Base-by-base conservation (phyloP, 2,113 vertebrate species). In the Gobius niger region DNA sequence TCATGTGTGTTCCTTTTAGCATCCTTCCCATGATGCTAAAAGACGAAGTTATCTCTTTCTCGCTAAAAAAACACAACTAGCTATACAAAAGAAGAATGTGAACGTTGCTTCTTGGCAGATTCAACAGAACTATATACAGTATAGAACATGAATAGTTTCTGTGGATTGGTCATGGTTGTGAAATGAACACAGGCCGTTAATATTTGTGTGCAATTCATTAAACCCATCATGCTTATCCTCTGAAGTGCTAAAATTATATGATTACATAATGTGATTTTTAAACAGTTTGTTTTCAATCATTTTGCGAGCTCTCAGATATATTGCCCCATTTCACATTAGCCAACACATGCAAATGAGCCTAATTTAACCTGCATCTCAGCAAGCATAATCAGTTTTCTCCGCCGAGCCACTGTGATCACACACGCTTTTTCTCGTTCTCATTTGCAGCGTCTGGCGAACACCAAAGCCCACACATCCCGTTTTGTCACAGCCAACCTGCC, bases 401-500 rank as follows among this genome's bases (percentile, higher is more conserved):
- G 44, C 44, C 12, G 44, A 63, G 42, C 61, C 44, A 63, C 44
- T 24, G 61, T 47, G 61, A 46, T 72, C 44, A 69, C 5, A 42
- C n/a, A 11, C 52, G 24, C 2, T 12, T 13, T n/a, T 74, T 53
- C 60, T 52, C 44, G 61, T 47, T 41, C 76, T 41, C 68, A 60
- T 18, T 4, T 62, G 16, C 92, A 99, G 98, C 94, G 98, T 44
- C 92, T 99, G 13, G 97, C 97, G 78, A 99, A 97, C 91, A 96
- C 95, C 87, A 99, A 99, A 90, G 96, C 96, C 57, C 98, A 99
- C 93, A 99, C 98, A 0, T 99, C 97, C 63, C 92, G 98, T 77
- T 99, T 99, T 75, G 95, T 99, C 91, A 99, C 96, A 11, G 98
- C 98, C 93, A 99, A 99, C 83, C 94, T 99, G 78, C 98, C 97